These are phyloP conservation scores for Bhutanitis thaidina DNA, from an alignment of 2,888 invertebrate genomes.

Conservation along the genomic window DNA sequence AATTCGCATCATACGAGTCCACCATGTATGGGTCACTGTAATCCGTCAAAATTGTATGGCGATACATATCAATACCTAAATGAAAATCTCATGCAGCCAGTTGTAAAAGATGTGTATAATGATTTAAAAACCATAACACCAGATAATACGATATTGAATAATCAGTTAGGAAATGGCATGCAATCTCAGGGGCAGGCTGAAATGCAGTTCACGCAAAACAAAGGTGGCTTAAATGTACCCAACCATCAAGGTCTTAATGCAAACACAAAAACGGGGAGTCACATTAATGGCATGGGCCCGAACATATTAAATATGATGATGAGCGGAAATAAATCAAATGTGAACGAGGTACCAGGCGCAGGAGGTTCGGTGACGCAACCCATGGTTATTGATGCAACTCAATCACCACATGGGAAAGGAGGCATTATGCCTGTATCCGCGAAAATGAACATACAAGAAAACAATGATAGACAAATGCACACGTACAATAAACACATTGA, in stretches of 20 bases:
- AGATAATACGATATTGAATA: constrained; percentile 54
- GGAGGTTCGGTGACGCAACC: constrained; percentile 23
- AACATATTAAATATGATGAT: constrained; percentile 58
- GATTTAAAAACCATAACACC: constrained; percentile 59
- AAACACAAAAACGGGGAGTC: constrained; percentile 8
- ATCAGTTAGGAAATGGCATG: constrained; percentile 40
- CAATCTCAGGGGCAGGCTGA: constrained; percentile 35
- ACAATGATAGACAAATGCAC: constrained; percentile 12
- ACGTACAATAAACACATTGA: background rate
- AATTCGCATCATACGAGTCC: constrained; percentile 18
- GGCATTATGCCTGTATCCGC: constrained; percentile 29
- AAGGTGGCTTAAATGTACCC: constrained; percentile 5
- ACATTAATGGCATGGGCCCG: constrained; percentile 51
- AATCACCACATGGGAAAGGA: constrained; percentile 36
- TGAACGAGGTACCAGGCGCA: constrained; percentile 24
- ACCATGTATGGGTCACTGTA: constrained; percentile 48
- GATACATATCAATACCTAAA: constrained; percentile 64
- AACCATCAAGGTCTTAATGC: constrained; percentile 8
- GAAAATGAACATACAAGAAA: constrained; percentile 11
- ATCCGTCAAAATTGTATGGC: constrained; percentile 54
- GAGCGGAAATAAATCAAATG: constrained; percentile 29
- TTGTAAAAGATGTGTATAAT: constrained; percentile 61
- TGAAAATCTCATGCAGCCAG: constrained; percentile 62
- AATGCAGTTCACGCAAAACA: constrained; percentile 24
- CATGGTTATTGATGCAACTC: constrained; percentile 35